Evolutionary conservation across 2,888 invertebrate species (phyloP), one percentile per base, ranked within the genome.

Genomic region (Rhingia campestris): DNA sequence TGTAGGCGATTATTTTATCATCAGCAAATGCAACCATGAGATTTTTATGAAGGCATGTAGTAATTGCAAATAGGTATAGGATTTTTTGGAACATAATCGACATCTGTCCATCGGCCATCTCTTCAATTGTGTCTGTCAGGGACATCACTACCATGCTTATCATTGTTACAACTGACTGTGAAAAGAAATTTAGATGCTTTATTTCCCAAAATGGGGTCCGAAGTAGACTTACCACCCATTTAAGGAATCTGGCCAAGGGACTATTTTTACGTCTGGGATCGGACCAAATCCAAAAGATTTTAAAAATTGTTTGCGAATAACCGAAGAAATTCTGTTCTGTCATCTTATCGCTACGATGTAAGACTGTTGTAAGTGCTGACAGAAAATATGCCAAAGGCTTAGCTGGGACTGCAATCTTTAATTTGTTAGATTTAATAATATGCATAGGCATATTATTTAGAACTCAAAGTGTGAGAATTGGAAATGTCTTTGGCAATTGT

Each of bases 1-100:
- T 59, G 33, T 43, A 59, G 2, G 30, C 10, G 12, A 32, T 32
- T 4, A 59, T 59, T 37, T 59, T 12, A 30, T 56, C 56, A 4
- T 39, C 12, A 4, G 0, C 10, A 4, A 56, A 12, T 3, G 39
- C 39, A 56, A 30, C 56, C 3, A 39, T 32, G 33, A 10, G 22
- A 14, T 39, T n/a, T 41, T 56, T 56, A 41, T 56, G 56, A 10
- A 0, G 1, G 4, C 1, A 37, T 22, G 5, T 30, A 30, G 6
- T n/a, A 22, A 10, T 10, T 30, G 56, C 22, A 4, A 39, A 39
- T 39, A 30, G 22, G 14, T 39, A 39, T 0, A 56, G 7, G 3
- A 30, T 39, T 6, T 30, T 56, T 3, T 10, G 22, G 14, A 22
- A 56, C 4, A n/a, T 5, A 4, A 30, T 6, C 6, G 39, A 9